Percentiles rank a stretch among this genome's conserved stretches.
These are phyloP conservation scores for Onchidella celtica DNA, from an alignment of 2,888 invertebrate genomes.

Conservation along the genomic window DNA sequence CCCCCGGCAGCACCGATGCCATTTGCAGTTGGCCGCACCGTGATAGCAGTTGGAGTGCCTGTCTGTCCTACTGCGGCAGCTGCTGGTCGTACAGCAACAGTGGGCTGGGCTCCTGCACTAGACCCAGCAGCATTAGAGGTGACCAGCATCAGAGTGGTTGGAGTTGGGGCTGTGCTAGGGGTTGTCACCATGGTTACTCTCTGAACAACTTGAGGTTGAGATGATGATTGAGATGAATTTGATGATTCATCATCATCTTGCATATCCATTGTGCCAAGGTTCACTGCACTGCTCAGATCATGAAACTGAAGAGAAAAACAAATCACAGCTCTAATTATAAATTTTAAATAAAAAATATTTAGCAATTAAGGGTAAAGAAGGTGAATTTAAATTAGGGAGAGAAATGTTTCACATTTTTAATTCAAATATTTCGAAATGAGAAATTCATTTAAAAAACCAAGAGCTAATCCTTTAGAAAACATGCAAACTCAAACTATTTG, in stretches of 20 bases:
- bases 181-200: constrained; percentile 41
- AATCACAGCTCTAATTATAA: background rate
- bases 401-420: too few relatives aligned
- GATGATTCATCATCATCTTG: constrained; percentile 60
- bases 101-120: constrained; percentile 36
- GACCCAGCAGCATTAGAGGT: constrained; percentile 53
- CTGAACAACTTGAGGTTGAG: constrained; percentile 50
- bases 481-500: too few relatives aligned
- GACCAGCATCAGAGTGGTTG: constrained; percentile 69
- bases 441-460: too few relatives aligned
- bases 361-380: too few relatives aligned
- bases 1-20: constrained; percentile 59
- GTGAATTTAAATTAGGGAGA: too few relatives aligned
- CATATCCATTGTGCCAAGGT: constrained; percentile 66
- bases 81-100: constrained; percentile 50
- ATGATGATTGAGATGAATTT: constrained; percentile 52
- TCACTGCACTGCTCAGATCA: constrained; percentile 73
- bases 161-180: constrained; percentile 52
- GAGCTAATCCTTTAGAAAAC: too few relatives aligned
- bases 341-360: too few relatives aligned
- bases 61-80: constrained; percentile 52
- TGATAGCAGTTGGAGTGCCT: constrained; percentile 49
- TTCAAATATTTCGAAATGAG: too few relatives aligned
- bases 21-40: constrained; percentile 55
- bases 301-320: constrained; percentile 66